Evolutionary conservation across 2,888 invertebrate species (phyloP), one percentile per base, ranked within the genome.

Genomic region (Sarcophaga subvicina): DNA sequence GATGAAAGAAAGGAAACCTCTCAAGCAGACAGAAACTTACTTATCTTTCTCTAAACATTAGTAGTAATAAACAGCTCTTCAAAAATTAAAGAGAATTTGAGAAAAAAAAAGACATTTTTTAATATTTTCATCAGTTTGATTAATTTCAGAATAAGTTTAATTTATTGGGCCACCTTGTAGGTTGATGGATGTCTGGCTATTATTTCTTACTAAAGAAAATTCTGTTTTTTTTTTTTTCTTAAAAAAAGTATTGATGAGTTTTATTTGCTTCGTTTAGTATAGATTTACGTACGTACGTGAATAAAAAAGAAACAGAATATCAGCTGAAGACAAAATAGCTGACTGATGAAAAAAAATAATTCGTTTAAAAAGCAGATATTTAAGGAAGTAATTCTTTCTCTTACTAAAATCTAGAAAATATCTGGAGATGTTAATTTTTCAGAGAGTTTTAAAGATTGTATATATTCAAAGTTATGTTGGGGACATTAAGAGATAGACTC

Each of bases 141-240:
- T 22, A 64, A 66, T 71, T 76, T 70, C 64, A 64, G 54, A 82
- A 82, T 76, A 69, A 14, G 17, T 22, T 70, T 76, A 71, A 82
- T 77, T 45, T 75, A 70, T 76, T 63, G 54, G 75, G 71, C 77
- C 82, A 83, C 82, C 77, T 83, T 83, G 77, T 77, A 77, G 60
- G 63, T 71, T 83, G 82, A 83, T 83, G 77, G 66, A 83, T 83
- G 66, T 17, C 25, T 66, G 20, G 66, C 37, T 6, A 37, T 59
- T 27, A 72, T 72, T 73, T 60, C 73, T 45, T 45, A 47, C 5
- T 27, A 69, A 25, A 62, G 10, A 47, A 27, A 17, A 49, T 25
- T 25, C 22, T 20, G 17, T 11, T 64, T 63, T 63, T 22, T 63
- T 63, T 22, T 62, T 60, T 17, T 25, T 62, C 20, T 62, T 10